Evolutionary conservation across 2,888 invertebrate genomes (phyloP).

Genomic region (Ferdinandea cuprea): DNA sequence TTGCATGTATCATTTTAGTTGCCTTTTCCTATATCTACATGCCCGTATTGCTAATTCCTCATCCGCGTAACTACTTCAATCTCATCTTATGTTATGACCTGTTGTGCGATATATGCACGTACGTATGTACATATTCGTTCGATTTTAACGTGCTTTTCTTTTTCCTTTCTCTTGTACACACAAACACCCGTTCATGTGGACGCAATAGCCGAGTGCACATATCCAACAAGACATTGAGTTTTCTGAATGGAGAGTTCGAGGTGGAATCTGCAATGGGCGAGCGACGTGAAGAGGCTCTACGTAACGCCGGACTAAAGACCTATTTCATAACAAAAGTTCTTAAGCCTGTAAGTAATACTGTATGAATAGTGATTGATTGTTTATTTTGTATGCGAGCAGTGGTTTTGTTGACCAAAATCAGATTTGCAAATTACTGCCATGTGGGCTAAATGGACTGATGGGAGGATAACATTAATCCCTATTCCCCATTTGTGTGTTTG

Average conservation of each 20-base stretch:
- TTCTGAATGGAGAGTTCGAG: conserved; percentile 94
- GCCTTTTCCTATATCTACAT: neutral
- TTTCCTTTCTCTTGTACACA: conserved; percentile 5
- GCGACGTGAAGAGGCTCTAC: conserved; percentile 94
- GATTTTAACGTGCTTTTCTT: conserved; percentile 6
- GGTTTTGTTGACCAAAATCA: conserved; percentile 2
- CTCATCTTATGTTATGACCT: conserved; percentile 31
- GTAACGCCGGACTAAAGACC: conserved; percentile 94
- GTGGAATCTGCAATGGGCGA: conserved; percentile 96
- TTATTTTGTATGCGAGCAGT: neutral
- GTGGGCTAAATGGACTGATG: neutral
- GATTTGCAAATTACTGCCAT: neutral
- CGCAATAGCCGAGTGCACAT: conserved; percentile 94
- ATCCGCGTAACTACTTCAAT: conserved; percentile 13
- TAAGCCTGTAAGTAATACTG: conserved; percentile 87
- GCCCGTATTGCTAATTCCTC: conserved; percentile 17
- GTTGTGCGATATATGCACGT: conserved; percentile 41
- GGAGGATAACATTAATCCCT: neutral
- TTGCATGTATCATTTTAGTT: conserved; percentile 31
- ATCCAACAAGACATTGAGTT: conserved; percentile 94
- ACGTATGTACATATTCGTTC: too few relatives aligned
- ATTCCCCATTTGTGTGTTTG: too few relatives aligned
- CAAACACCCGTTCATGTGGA: conserved; percentile 11
- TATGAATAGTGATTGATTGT: conserved; percentile 29
- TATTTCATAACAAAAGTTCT: conserved; percentile 94